Percentiles rank a stretch among this genome's conserved stretches.
Evolutionary conservation across 2,888 invertebrate genomes (phyloP).

Genomic region (Dynastes tityus): DNA sequence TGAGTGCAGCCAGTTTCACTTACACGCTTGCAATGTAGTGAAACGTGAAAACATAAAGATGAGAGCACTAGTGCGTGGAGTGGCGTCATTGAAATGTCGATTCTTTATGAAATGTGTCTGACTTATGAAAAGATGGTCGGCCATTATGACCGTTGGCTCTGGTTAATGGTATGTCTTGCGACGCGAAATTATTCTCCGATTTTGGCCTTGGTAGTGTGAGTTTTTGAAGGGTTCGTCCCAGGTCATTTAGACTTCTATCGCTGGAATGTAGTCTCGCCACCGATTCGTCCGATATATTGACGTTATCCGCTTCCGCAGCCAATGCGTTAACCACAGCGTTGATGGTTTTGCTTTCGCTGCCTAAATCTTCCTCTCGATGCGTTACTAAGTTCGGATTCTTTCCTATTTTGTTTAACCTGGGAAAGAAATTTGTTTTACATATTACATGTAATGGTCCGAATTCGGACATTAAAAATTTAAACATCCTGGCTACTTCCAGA

Average conservation of each 20-base stretch:
- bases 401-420: constrained; percentile 92
- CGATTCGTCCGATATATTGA: constrained; percentile 84
- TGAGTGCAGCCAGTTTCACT: constrained; percentile 35
- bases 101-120: constrained; percentile 85
- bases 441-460: neutral
- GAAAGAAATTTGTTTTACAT: constrained; percentile 49
- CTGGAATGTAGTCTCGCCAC: constrained; percentile 70
- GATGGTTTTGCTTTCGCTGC: constrained; percentile 86
- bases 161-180: constrained; percentile 75
- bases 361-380: constrained; percentile 81
- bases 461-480: constrained; percentile 7
- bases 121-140: constrained; percentile 82
- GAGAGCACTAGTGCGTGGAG: constrained; percentile 78
- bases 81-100: constrained; percentile 81
- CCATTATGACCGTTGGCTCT: constrained; percentile 73
- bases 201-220: constrained; percentile 85
- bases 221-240: constrained; percentile 81
- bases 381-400: constrained; percentile 96
- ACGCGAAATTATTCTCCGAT: constrained; percentile 87
- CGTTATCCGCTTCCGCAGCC: constrained; percentile 92
- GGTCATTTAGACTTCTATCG: constrained; percentile 72
- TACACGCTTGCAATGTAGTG: constrained; percentile 35
- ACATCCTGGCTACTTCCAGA: constrained; percentile 22
- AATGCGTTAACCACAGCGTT: constrained; percentile 94
- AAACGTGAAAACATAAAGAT: constrained; percentile 44